Evolutionary conservation across 1,140 invertebrate species (phyloP).

Genomic region (Luehdorfia chinensis): DNA sequence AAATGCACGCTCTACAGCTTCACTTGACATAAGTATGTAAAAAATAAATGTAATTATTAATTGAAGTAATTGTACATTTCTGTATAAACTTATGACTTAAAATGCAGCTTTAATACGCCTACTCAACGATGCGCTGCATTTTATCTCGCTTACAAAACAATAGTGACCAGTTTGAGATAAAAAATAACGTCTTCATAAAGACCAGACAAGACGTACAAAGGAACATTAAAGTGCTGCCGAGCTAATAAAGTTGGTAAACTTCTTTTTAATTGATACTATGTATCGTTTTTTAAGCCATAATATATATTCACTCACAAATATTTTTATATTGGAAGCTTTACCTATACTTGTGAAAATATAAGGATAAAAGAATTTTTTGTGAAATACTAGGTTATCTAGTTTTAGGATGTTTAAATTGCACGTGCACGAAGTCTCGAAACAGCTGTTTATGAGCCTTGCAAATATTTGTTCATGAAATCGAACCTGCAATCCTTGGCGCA

Average conservation of each 20-base stretch:
- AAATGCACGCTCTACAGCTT: too few species aligned
- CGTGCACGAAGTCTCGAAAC: neutral
- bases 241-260: slow-evolving; percentile 1
- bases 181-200: slow-evolving; percentile 14
- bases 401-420: neutral
- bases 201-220: slow-evolving; percentile 3
- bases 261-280: slow-evolving; percentile 8
- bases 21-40: too few species aligned
- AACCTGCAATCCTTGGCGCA: too few species aligned
- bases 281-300: neutral
- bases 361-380: neutral
- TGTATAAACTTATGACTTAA: slow-evolving; percentile 1
- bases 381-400: neutral
- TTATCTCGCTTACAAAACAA: slow-evolving; percentile 7
- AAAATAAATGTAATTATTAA: too few species aligned
- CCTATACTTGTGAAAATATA: neutral
- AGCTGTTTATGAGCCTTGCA: neutral
- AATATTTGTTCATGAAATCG: too few species aligned
- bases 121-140: neutral
- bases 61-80: slow-evolving; percentile 2
- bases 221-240: slow-evolving; percentile 11
- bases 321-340: neutral
- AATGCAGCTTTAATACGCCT: neutral
- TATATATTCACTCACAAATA: neutral
- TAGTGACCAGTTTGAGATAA: neutral